Evolutionary conservation across 2,888 invertebrate species (phyloP).

Genomic region (Campopleginae sp.): DNA sequence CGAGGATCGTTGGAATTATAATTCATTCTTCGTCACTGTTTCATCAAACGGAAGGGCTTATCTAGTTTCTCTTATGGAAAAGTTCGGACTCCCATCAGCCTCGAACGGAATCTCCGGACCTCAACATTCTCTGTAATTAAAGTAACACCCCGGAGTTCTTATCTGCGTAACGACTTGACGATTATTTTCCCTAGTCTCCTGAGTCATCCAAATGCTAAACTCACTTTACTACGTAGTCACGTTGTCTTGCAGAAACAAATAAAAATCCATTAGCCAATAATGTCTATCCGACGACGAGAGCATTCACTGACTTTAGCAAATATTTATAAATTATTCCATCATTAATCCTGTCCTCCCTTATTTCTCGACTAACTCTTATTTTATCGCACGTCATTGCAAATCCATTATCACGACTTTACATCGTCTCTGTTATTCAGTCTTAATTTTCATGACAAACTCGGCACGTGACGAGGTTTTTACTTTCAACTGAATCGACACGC

Average conservation of each 20-base stretch:
- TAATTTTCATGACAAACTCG: not conserved
- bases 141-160: slow-evolving; percentile 28
- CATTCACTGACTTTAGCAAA: not conserved
- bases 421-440: not conserved
- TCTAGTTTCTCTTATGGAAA: slow-evolving; percentile 11
- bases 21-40: slow-evolving; percentile 29
- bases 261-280: slow-evolving; percentile 18
- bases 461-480: not conserved
- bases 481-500: not conserved
- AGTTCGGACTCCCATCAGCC: slow-evolving; percentile 29
- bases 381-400: not conserved
- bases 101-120: slow-evolving; percentile 22
- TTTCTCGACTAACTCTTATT: not conserved
- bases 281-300: not conserved
- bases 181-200: slow-evolving; percentile 9
- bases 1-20: not conserved
- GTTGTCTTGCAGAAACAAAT: slow-evolving; percentile 14
- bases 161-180: slow-evolving; percentile 18
- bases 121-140: slow-evolving; percentile 44
- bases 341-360: not conserved
- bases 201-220: not conserved
- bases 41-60: slow-evolving; percentile 34
- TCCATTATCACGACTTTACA: not conserved
- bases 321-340: not conserved
- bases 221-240: not conserved